phyloP scores from a whole-genome alignment of 2,888 invertebrate species.

The Conus canariensis region DNA sequence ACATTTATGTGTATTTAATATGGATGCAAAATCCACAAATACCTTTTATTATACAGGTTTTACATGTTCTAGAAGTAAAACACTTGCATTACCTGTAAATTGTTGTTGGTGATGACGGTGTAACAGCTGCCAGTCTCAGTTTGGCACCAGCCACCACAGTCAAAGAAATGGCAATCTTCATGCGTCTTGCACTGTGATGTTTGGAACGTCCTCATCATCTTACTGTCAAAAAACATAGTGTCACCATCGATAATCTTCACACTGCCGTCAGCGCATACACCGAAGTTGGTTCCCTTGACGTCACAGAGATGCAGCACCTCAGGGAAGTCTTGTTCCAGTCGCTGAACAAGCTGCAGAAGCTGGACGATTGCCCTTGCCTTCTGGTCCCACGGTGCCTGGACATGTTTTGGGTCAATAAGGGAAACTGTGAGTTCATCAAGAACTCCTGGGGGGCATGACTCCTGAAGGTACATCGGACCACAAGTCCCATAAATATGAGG shows the following conservation, averaged over 20 bases:
- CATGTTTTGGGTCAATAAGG: neutral
- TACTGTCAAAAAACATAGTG: conserved; percentile 82
- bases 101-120: conserved; percentile 83
- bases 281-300: conserved; percentile 85
- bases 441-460: conserved; percentile 80
- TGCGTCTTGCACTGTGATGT: conserved; percentile 81
- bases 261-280: conserved; percentile 78
- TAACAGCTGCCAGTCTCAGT: conserved; percentile 81
- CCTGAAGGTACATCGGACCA: conserved; percentile 85
- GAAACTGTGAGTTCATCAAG: neutral
- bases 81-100: conserved; percentile 82
- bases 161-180: conserved; percentile 85
- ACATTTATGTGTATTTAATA: too few species aligned
- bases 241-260: conserved; percentile 84
- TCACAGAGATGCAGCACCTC: conserved; percentile 86
- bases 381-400: conserved; percentile 55
- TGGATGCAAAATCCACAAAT: too few species aligned
- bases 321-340: conserved; percentile 78
- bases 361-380: conserved; percentile 75
- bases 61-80: too few species aligned
- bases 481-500: conserved; percentile 85
- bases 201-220: conserved; percentile 58
- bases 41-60: too few species aligned
- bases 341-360: conserved; percentile 83
- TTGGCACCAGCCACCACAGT: conserved; percentile 85